Evolutionary conservation across 2,797 vertebrate species (phyloP).

Genomic region (Anomalospiza imberbis): DNA sequence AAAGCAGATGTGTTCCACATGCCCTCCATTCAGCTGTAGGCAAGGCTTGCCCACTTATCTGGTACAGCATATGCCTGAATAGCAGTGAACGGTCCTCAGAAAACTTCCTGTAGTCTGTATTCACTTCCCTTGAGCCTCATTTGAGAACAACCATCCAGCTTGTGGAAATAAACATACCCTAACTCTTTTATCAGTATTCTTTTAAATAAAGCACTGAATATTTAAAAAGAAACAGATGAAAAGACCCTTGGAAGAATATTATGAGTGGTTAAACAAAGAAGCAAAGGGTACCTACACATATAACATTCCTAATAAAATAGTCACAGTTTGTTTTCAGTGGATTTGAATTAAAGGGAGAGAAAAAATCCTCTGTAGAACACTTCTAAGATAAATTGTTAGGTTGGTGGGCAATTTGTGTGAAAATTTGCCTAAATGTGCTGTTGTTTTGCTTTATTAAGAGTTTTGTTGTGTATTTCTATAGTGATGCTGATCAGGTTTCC

Average conservation of each 20-base stretch:
- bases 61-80: neutral
- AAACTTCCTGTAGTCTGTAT: neutral
- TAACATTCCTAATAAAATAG: neutral
- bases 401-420: neutral
- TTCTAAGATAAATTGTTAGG: neutral
- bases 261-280: neutral
- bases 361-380: neutral
- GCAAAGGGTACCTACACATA: neutral
- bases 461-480: neutral
- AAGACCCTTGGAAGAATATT: neutral
- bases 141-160: neutral
- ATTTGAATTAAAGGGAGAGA: neutral
- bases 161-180: neutral
- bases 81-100: neutral
- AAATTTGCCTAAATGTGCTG: neutral
- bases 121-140: neutral
- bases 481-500: conserved; percentile 18
- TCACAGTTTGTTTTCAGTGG: neutral
- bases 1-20: conserved; percentile 55
- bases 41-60: conserved; percentile 6
- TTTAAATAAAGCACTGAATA: neutral
- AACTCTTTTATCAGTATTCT: neutral
- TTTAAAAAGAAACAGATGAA: neutral
- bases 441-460: neutral
- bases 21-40: conserved; percentile 25